Base-by-base conservation (phyloP, 2,888 invertebrate genomes). In the Iphiclides podalirius region DNA sequence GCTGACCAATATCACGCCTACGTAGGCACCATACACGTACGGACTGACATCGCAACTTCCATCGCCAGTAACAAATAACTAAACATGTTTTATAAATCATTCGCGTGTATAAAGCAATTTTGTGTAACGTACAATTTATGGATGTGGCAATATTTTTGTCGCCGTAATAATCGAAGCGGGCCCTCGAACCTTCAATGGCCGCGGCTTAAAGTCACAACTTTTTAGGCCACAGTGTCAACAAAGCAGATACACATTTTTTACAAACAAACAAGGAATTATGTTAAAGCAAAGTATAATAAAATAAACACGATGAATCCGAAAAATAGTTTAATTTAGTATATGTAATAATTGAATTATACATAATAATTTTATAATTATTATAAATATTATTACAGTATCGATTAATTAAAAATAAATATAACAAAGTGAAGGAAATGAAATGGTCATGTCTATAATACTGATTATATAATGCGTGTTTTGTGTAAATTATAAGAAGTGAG, bases 91-190 rank as follows among this genome's bases (percentile, higher is more conserved):
- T 42, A 48, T 48, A 48, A 48, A 48, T 48, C 47, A 48, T 47
- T 36, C 16, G 28, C 28, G 28, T 48, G 47, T 42, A 42, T 48
- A 36, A 42, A 42, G 47, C 47, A 37, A 42, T 28, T 42, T 37
- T 17, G 41, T 48, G 42, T 42, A 28, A 36, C 26, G 17, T 42
- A 31, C 36, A 42, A 48, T 48, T 48, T 48, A 48, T 48, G 47
- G 28, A 48, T 36, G 37, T 23, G 28, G 42, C 47, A 48, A 48
- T 48, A 48, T 48, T 48, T 47, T 48, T 48, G 47, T 48, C 47
- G 40, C 40, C 35, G 20, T 40, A 35, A 39, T 47, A 47, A 42
- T 49, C 43, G 38, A 49, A 43, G 16, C 38, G 33, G 38, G 43
- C 42, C 14, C 37, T 43, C 37, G 14, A 31, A 33, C 14, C 26